A percentile compares a stretch with the other conserved stretches of the same genome.
These are phyloP conservation scores for Petrolisthes manimaculis DNA, from an alignment of 2,888 invertebrate species.

Conservation along the genomic window DNA sequence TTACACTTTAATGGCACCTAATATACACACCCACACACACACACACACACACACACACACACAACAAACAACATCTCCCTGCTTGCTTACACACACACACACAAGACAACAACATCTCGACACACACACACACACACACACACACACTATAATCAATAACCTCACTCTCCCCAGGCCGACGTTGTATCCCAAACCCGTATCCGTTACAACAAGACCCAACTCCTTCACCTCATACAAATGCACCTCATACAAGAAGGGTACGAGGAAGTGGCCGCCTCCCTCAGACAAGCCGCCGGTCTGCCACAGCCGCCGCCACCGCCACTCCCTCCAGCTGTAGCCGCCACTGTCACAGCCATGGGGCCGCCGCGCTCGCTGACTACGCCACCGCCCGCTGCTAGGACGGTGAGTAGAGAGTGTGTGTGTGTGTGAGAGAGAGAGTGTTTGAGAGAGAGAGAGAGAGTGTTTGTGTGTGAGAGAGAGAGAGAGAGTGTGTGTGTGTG, in stretches of 20 bases:
- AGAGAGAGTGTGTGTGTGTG: neutral
- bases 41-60: no score
- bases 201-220: constrained; percentile 91
- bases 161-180: constrained; percentile 77
- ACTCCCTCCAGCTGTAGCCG: constrained; percentile 47
- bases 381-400: constrained; percentile 39
- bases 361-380: constrained; percentile 51
- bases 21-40: no score
- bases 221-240: constrained; percentile 90
- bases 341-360: constrained; percentile 31
- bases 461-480: no score
- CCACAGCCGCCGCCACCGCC: constrained; percentile 68
- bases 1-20: no score
- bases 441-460: no score
- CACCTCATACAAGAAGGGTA: constrained; percentile 84
- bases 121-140: no score
- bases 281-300: constrained; percentile 81
- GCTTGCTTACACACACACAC: no score
- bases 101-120: no score
- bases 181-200: constrained; percentile 97
- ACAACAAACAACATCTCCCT: no score
- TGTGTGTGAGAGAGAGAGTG: no score
- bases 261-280: constrained; percentile 78
- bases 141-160: neutral
- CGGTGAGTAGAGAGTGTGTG: constrained; percentile 23